Conservation (phyloP, 1,140 invertebrate species). For the Drosophila micromelanica region DNA sequence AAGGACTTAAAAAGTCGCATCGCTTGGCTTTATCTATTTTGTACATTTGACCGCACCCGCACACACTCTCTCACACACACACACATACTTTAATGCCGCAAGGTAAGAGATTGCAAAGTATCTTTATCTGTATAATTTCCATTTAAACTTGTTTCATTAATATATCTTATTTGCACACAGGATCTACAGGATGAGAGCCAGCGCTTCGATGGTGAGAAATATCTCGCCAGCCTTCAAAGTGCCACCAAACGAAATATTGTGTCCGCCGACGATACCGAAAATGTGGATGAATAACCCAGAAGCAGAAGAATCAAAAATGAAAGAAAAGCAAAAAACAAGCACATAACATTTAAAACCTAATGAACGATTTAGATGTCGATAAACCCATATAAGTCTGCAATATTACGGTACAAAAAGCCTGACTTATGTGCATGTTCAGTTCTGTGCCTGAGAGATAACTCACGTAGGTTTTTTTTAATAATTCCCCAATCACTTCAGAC, state of each 20-base stretch:
- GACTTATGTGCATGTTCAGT: constrained; percentile 23
- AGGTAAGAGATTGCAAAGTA: constrained; percentile 20
- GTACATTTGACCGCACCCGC: neutral
- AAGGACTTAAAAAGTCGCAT: constrained; percentile 58
- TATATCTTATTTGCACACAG: constrained; percentile 42
- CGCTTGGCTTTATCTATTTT: constrained; percentile 58
- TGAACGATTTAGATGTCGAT: constrained; percentile 32
- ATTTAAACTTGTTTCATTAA: neutral
- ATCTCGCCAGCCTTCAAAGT: constrained; percentile 74
- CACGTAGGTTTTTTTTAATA: neutral
- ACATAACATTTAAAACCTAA: constrained; percentile 17
- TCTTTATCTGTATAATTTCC: constrained; percentile 21
- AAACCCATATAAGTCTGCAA: neutral
- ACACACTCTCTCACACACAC: constrained; percentile 9
- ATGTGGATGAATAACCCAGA: constrained; percentile 60
- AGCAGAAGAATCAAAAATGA: constrained; percentile 8
- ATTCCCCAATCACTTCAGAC: neutral
- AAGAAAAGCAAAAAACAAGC: constrained; percentile 36
- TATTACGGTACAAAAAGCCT: constrained; percentile 7
- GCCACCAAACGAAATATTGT: constrained; percentile 76
- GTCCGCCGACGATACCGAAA: constrained; percentile 71
- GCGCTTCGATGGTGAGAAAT: constrained; percentile 83
- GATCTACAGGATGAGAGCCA: constrained; percentile 81
- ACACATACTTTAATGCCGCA: constrained; percentile 5
- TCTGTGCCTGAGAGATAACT: constrained; percentile 17